phyloP scores from a whole-genome alignment of 2,888 invertebrate genomes.

The Rhingia campestris region DNA sequence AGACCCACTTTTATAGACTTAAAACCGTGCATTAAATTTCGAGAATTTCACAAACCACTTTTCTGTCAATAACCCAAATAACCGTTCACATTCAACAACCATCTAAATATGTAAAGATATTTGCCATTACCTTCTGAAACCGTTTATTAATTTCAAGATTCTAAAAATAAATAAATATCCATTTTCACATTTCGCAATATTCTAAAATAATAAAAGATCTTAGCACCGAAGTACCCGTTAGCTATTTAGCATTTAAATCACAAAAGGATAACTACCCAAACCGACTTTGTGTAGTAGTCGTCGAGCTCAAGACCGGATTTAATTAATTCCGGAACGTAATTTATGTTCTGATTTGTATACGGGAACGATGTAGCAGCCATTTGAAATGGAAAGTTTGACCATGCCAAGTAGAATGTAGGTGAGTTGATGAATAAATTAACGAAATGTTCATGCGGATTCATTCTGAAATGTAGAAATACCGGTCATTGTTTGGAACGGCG shows the following conservation, averaged over 20 bases:
- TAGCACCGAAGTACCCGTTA: neutral
- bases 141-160: too few species aligned
- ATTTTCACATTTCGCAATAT: constrained; percentile 15
- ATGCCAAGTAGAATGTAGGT: constrained; percentile 51
- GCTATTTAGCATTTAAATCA: constrained; percentile 22
- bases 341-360: constrained; percentile 21
- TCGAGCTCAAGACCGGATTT: constrained; percentile 38
- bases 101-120: too few species aligned
- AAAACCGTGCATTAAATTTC: too few species aligned
- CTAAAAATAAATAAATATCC: too few species aligned
- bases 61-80: too few species aligned
- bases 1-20: too few species aligned
- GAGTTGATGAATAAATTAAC: constrained; percentile 61
- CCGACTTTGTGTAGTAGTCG: constrained; percentile 8
- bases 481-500: neutral
- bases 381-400: constrained; percentile 63
- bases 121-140: too few species aligned
- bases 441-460: neutral
- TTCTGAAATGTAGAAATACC: constrained; percentile 19
- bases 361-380: constrained; percentile 2
- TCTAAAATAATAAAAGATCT: constrained; percentile 20
- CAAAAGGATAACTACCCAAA: constrained; percentile 23
- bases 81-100: too few species aligned
- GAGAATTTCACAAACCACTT: too few species aligned
- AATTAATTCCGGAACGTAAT: constrained; percentile 58